Base-by-base conservation (phyloP, 2,888 invertebrate species). In the Ennomos quercinarius region DNA sequence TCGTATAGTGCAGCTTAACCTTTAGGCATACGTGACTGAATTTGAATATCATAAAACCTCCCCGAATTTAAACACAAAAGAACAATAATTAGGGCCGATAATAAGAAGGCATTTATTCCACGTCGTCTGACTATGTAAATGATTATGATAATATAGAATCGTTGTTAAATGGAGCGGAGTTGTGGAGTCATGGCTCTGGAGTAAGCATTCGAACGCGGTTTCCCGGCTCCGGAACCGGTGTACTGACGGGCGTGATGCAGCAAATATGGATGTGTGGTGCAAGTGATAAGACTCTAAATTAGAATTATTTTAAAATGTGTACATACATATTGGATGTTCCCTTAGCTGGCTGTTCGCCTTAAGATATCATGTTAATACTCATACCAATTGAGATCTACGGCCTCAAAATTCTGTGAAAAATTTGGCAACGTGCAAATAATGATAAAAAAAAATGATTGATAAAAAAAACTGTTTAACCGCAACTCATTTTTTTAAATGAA, bases 81-180 rank as follows among this genome's bases (percentile, higher is more conserved):
- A 84, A 80, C 78, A 87, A 90, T 90, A 91, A 91, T 90, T 91
- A 89, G 86, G 83, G 83, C 76, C 83, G 77, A 87, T 91, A 86
- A 84, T 87, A 85, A 84, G 81, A 80, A 80, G 76, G 79, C 73
- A 78, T 81, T 83, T 84, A 86, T 84, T 78, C 80, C 78, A 78
- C 84, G 83, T 77, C 76, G 73, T 74, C 75, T 76, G 73, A 77
- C 82, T 89, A 91, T 91, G 90, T 87, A 88, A 90, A 90, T 90
- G 80, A 81, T 81, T 90, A 90, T 91, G 89, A 85, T 90, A 91
- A 90, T 90, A 75, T 82, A 72, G 77, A 83, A 80, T 85, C 84
- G 82, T 84, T 86, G 85, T 83, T 86, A 88, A 91, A 88, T 89
- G 86, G 84, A 84, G 84, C 78, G 80, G 82, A 89, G 81, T 81